A percentile compares a stretch with the other conserved stretches of the same genome.
These are phyloP conservation scores for Cylas formicarius DNA, from an alignment of 1,140 invertebrate species.

Conservation along the genomic window DNA sequence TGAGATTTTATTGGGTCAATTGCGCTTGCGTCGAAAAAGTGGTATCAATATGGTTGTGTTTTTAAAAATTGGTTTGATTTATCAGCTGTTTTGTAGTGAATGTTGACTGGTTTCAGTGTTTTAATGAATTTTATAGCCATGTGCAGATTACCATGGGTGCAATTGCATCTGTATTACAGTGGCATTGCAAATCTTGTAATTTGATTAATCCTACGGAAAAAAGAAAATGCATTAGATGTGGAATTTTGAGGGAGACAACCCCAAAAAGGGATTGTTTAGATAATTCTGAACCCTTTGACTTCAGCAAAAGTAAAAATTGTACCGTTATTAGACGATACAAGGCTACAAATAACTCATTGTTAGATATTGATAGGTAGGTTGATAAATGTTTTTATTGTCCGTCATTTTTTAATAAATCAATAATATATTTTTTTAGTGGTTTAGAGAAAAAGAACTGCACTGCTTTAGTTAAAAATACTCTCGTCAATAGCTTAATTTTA, in stretches of 20 bases:
- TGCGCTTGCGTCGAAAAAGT: too few relatives aligned
- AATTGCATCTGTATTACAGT: conserved; percentile 82
- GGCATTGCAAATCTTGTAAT: conserved; percentile 78
- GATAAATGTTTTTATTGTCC: conserved; percentile 9
- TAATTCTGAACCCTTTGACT: conserved; percentile 13
- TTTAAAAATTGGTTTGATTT: too few relatives aligned
- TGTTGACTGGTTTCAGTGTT: conserved; percentile 19
- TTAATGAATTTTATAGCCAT: conserved; percentile 34
- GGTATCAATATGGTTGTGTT: too few relatives aligned
- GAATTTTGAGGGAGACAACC: conserved; percentile 40
- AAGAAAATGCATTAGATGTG: conserved; percentile 72
- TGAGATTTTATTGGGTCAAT: too few relatives aligned
- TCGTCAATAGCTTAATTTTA: conserved; percentile 20
- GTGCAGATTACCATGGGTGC: conserved; percentile 62
- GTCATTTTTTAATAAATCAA: conserved; percentile 18
- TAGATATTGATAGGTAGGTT: conserved; percentile 14
- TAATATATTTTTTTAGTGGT: conserved; percentile 24
- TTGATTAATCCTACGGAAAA: conserved; percentile 79
- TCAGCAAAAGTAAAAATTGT: conserved; percentile 23
- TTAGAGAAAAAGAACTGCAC: conserved; percentile 21
- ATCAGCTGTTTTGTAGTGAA: conserved; percentile 25
- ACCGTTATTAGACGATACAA: conserved; percentile 32
- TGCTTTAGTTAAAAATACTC: conserved; percentile 23
- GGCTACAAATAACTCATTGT: conserved; percentile 4
- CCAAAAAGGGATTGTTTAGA: conserved; percentile 18